Conservation (phyloP, 2,888 invertebrate genomes). For the Lycocerus yunnanus region DNA sequence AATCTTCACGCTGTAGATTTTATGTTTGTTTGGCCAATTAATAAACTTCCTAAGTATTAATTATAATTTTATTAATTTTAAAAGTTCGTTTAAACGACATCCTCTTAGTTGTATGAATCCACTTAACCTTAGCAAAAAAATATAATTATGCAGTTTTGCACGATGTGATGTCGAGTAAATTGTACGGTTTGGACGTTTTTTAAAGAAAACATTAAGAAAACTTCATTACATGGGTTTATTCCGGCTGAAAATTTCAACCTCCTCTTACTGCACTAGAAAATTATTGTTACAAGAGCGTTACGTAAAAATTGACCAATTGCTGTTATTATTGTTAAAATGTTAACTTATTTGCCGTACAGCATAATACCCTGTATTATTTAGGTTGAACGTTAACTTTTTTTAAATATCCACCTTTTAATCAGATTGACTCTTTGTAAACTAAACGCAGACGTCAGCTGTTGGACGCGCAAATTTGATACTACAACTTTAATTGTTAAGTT, state of each 20-base stretch:
- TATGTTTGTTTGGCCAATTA: too few relatives aligned
- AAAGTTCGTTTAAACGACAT: too few relatives aligned
- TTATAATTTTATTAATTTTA: too few relatives aligned
- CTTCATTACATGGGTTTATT: neutral
- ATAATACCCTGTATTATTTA: neutral
- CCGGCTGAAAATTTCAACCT: neutral
- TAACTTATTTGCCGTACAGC: neutral
- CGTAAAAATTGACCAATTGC: neutral
- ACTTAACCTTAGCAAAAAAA: neutral
- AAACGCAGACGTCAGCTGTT: slow-evolving; percentile 47
- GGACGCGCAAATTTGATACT: slow-evolving; percentile 39
- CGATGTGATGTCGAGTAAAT: neutral
- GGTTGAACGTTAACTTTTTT: neutral
- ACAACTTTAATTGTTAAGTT: slow-evolving; percentile 24
- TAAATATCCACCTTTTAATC: neutral
- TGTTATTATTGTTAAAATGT: neutral
- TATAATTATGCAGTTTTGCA: neutral
- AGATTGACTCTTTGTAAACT: neutral
- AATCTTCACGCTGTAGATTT: too few relatives aligned
- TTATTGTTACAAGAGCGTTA: neutral
- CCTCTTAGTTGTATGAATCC: neutral
- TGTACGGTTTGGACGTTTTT: neutral
- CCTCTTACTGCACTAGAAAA: neutral
- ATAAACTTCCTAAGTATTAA: too few relatives aligned
- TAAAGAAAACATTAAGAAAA: neutral